These are phyloP conservation scores for Cnemophilus loriae DNA, from an alignment of 2,113 vertebrate species.

Conservation along the genomic window DNA sequence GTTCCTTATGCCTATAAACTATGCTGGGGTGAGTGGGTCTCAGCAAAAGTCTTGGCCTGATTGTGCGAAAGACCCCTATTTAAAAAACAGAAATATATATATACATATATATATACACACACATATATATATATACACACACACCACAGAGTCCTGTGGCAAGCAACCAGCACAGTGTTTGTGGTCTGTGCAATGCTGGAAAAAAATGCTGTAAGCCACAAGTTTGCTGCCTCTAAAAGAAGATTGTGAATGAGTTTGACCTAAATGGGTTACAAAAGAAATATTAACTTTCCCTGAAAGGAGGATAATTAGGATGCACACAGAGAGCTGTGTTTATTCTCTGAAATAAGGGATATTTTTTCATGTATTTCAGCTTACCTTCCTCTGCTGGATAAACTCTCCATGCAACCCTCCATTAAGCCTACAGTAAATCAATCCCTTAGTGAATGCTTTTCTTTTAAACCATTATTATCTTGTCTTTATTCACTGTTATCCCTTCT, in stretches of 20 bases:
- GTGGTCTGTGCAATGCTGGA: background rate
- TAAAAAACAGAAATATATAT: too few species aligned
- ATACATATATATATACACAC: too few species aligned
- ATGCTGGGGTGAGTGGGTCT: background rate
- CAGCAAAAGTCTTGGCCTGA: background rate
- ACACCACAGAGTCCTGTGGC: background rate
- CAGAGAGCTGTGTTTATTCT: background rate
- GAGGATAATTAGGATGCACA: background rate
- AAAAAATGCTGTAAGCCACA: fast-evolving
- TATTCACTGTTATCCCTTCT: background rate
- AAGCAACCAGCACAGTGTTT: background rate
- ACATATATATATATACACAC: fast-evolving
- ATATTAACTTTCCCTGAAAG: background rate
- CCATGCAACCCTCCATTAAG: constrained; percentile 35
- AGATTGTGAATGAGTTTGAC: background rate
- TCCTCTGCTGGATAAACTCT: constrained; percentile 29
- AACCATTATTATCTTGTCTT: constrained; percentile 39
- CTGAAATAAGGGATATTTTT: constrained; percentile 4
- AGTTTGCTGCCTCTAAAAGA: background rate
- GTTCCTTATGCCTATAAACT: background rate
- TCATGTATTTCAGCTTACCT: constrained; percentile 8
- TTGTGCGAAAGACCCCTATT: background rate
- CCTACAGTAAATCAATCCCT: constrained; percentile 10
- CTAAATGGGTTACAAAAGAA: background rate
- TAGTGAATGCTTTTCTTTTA: constrained; percentile 30